Conservation (phyloP, 2,797 vertebrate species). For the Enteromius argenteus region DNA sequence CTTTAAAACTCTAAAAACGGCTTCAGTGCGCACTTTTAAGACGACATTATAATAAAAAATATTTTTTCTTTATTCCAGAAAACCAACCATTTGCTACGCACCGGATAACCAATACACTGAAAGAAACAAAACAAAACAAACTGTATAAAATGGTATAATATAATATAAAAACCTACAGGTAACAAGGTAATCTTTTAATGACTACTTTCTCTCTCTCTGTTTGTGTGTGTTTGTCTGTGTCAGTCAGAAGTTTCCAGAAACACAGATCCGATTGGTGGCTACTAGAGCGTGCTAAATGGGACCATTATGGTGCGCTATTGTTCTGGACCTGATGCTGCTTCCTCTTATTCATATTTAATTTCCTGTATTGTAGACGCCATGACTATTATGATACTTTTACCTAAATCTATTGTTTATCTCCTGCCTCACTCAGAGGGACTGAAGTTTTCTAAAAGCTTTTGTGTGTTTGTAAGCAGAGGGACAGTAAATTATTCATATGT, state of each 20-base stretch:
- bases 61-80: too few relatives aligned
- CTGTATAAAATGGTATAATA: background rate
- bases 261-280: conserved; percentile 30
- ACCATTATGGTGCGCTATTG: conserved; percentile 44
- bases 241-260: conserved; percentile 8
- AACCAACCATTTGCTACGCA: background rate
- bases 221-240: conserved; percentile 1
- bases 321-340: conserved; percentile 47
- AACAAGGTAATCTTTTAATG: too few relatives aligned
- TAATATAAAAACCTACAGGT: background rate
- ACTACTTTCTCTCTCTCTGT: background rate
- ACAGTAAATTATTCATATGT: conserved; percentile 75
- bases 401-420: conserved; percentile 73
- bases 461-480: conserved; percentile 76
- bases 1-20: background rate
- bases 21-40: background rate
- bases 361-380: conserved; percentile 54
- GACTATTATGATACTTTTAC: conserved; percentile 62
- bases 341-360: conserved; percentile 55
- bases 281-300: conserved; percentile 44
- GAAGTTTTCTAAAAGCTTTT: conserved; percentile 78
- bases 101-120: too few relatives aligned
- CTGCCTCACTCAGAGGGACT: conserved; percentile 65
- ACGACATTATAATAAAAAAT: background rate
- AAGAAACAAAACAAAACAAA: too few relatives aligned